Base-by-base conservation (phyloP, 2,888 invertebrate species). In the Abrostola tripartita region DNA sequence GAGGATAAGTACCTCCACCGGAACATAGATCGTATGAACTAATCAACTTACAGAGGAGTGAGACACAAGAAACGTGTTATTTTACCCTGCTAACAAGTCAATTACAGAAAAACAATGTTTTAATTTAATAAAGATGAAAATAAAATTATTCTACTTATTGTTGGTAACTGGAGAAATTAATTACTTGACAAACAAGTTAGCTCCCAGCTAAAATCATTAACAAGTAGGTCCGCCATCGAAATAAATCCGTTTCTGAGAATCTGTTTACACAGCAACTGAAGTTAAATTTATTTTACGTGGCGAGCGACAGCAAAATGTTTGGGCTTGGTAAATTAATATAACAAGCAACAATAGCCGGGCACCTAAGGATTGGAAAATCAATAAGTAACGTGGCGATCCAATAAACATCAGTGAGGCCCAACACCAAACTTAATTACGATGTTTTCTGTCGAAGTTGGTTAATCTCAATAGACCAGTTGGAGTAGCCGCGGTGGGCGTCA, bases 361-460 rank as follows among this genome's bases (percentile, higher is more conserved):
- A 56, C 59, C 61, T 66, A 67, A 73, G 55, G 65, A 61, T 58
- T 76, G 65, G 58, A 74, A 79, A 81, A 84, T 83, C 78, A 78
- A 84, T 82, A 80, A 80, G 68, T 71, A 74, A 78, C 66, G 76
- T 71, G 74, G 72, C 80, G 78, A 87, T 85, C 83, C 74, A 87
- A 88, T 87, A 82, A 86, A 84, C 84, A 83, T 81, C 77, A 52
- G 68, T 69, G 79, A 65, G 75, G 74, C 63, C 81, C 73, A 83
- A 82, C 80, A 80, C 79, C 76, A 82, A 87, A 88, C 86, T 88
- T 85, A 86, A 88, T 88, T 87, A 88, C 81, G 76, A 82, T 88
- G 90, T 90, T 88, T 86, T 85, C 84, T 82, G 78, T 77, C 75
- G 61, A 84, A 88, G 79, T 88, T 87, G 76, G 82, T 82, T 89